Conservation (phyloP, 2,113 vertebrate genomes). For the Xiphorhynchus elegans region DNA sequence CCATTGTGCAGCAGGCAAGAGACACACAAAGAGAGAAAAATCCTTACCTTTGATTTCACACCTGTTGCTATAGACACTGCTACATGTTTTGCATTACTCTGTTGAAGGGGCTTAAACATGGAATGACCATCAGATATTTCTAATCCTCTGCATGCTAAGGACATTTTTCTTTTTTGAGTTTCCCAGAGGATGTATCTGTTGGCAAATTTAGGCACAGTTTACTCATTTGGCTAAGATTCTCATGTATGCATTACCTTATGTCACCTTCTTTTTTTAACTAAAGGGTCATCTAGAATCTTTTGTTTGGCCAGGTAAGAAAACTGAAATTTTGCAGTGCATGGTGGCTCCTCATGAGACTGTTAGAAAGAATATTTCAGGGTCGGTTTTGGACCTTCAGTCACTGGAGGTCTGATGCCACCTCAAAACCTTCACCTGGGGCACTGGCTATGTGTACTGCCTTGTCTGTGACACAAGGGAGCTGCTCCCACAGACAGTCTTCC, state of each 20-base stretch:
- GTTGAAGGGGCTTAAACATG: background rate
- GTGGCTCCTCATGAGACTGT: background rate
- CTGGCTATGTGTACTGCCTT: rapidly evolving
- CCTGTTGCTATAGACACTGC: background rate
- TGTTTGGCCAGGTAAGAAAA: background rate
- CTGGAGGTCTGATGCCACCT: background rate
- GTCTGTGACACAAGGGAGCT: background rate
- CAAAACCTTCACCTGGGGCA: background rate
- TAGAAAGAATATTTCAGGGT: background rate
- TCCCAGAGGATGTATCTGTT: background rate
- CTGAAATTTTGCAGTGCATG: background rate
- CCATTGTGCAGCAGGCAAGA: background rate
- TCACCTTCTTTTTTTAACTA: background rate
- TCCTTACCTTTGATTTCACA: constrained; percentile 23
- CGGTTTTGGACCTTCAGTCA: background rate
- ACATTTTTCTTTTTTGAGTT: background rate
- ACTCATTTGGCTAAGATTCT: background rate
- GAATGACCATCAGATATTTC: background rate
- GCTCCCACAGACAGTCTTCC: background rate
- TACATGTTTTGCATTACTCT: background rate
- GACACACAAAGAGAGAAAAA: background rate
- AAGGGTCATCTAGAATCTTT: background rate
- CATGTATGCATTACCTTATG: rapidly evolving
- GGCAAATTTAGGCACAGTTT: background rate
- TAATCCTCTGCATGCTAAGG: background rate